Evolutionary conservation across 2,797 vertebrate species (phyloP), one percentile per base, ranked within the genome.

Genomic region (Coccyzus lansbergi): DNA sequence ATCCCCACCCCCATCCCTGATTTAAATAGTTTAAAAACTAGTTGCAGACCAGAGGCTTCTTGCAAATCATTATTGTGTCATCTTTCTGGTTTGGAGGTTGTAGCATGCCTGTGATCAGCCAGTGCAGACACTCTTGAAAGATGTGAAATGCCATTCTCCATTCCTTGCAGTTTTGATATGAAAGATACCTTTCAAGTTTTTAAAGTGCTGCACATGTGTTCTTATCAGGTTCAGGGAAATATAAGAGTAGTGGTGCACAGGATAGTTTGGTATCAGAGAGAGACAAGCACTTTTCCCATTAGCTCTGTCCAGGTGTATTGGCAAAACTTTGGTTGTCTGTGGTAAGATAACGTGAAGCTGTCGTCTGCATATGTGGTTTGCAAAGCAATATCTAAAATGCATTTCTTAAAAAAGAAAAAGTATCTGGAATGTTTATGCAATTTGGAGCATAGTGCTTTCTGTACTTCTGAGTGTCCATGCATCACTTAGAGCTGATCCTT

Each of bases 1-100:
- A 9, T 7, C 33, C 9, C 5, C 9, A 7, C 9, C 2, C 10
- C 4, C 7, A n/a, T n/a, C 7, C 2, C 10, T 3, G 10, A 38
- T 85, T 60, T 83, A 52, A 80, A 55, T 36, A 52, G 26, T 40
- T 85, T 63, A 42, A 91, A 83, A 87, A 53, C 9, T 26, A 77
- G 17, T 68, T 80, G 34, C 3, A 33, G 58, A 51, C 10, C 9
- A 83, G n/a, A 9, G 38, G 42, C 12, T 75, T 38, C 42, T 68
- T 68, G 48, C 22, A 88, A 24, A 68, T 58, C 24, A 20, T 80
- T 34, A 14, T 10, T 36, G 59, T 52, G n/a, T 44, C 21, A 8
- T 71, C 62, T 44, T 24, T 22, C 67, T 76, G 20, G 15, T 63
- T 55, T 82, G 56, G 56, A 83, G 22, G 17, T 52, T 62, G 34